Evolutionary conservation across 1,140 invertebrate genomes (phyloP).

Genomic region (Plutomurus gul): DNA sequence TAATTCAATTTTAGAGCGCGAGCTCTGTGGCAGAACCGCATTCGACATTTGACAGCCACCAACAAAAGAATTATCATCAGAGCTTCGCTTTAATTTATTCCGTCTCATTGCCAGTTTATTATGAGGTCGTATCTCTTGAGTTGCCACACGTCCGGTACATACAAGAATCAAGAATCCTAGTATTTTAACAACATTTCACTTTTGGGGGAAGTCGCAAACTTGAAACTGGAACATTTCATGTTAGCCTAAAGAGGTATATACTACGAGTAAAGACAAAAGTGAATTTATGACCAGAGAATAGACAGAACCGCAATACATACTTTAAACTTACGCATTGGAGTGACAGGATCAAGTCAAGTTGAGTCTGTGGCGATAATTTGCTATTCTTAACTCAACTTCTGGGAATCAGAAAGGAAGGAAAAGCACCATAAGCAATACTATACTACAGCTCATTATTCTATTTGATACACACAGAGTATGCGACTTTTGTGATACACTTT

Average conservation of each 20-base stretch:
- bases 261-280: background rate
- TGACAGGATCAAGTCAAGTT: constrained; percentile 19
- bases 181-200: background rate
- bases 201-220: constrained; percentile 10
- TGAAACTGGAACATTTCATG: background rate
- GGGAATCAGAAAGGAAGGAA: constrained; percentile 5
- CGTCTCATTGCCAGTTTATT: background rate
- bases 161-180: too few relatives aligned
- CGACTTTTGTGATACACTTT: too few relatives aligned
- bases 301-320: background rate
- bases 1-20: constrained; percentile 3
- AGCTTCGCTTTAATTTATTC: background rate
- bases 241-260: background rate
- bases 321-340: constrained; percentile 12
- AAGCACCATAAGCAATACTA: constrained; percentile 8
- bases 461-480: constrained; percentile 20
- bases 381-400: constrained; percentile 23
- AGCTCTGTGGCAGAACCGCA: background rate
- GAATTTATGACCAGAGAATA: background rate
- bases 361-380: constrained; percentile 17
- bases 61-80: background rate
- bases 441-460: constrained; percentile 8
- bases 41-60: background rate
- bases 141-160: background rate
- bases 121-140: background rate